Base-by-base conservation (phyloP, 1,140 invertebrate species). In the Leptopilina boulardi region DNA sequence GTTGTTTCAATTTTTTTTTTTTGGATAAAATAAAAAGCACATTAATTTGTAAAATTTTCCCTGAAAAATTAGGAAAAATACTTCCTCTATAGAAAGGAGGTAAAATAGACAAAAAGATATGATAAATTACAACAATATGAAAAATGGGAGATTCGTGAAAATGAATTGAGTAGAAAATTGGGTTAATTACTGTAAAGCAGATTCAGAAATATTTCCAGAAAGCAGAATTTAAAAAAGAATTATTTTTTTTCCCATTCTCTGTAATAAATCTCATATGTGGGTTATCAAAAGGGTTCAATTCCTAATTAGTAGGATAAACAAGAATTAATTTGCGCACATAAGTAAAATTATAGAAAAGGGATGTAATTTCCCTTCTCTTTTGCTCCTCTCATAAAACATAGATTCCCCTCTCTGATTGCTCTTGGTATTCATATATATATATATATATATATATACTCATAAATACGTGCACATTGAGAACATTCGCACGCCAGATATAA, bases 401-500 rank as follows among this genome's bases (percentile, higher is more conserved):
- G 15, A 66, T 15, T 66, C 59, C 59, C 59, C 59, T 8, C 59
- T 66, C 59, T 30, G 3, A 2, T 30, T n/a, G n/a, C 26, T 66
- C 9, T 13, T 4, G 23, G 51, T 11, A 54, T 54, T 18, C 51
- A 38, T n/a, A 21, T 54, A 54, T 21, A 54, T 18, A 19, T 1
- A 51, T 18, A 18, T 8, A 8, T 26, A 59, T 15, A 26, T 13
- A 59, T 5, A 10, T 30, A 30, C 54, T 59, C 59, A 30, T 34
- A 13, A 26, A 66, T 26, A 66, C 51, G 44, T 56, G 51, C 42
- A 76, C 21, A 30, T 34, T 21, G 11, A 42, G n/a, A 73, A 34
- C 54, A 73, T 75, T 79, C 75, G 74, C 77, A 77, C 42, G 44
- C 44, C 56, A 73, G 82, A 85, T 85, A 85, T 82, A 83, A 83